Evolutionary conservation across 1,140 invertebrate genomes (phyloP).

Genomic region (Pseudomyrmex pallidus): DNA sequence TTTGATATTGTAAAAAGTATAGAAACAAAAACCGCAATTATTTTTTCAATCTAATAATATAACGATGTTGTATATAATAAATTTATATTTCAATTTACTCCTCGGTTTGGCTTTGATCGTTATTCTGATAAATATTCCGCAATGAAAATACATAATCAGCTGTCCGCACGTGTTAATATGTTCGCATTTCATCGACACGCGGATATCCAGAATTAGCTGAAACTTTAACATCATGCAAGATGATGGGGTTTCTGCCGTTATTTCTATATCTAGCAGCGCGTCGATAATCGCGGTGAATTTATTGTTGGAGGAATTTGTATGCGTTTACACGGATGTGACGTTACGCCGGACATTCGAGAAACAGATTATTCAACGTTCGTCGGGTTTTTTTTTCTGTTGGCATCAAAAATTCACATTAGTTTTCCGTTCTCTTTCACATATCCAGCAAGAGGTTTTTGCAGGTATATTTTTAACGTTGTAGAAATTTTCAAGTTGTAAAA

Average conservation of each 20-base stretch:
- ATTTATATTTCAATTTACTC: too few species aligned
- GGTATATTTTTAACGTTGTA: too few species aligned
- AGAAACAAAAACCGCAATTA: constrained; percentile 6
- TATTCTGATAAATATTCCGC: not conserved
- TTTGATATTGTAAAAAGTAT: constrained; percentile 3
- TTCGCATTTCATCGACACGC: not conserved
- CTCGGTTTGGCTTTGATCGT: too few species aligned
- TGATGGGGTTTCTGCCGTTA: not conserved
- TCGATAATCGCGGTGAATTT: constrained; percentile 35
- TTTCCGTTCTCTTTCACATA: not conserved
- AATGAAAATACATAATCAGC: not conserved
- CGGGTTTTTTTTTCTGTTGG: not conserved
- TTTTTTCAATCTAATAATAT: too few species aligned
- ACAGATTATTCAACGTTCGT: constrained; percentile 36
- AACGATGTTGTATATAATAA: too few species aligned
- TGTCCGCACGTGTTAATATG: not conserved
- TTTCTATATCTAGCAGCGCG: not conserved
- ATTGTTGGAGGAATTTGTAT: constrained; percentile 1
- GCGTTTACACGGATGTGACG: not conserved
- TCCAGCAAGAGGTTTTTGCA: too few species aligned
- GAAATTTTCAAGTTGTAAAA: constrained; percentile 1
- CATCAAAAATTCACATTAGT: not conserved
- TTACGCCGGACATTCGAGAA: constrained; percentile 8
- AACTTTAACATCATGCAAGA: not conserved
- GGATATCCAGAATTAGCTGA: not conserved